Conservation (phyloP, 2,888 invertebrate species). For the Eilema sororculum region DNA sequence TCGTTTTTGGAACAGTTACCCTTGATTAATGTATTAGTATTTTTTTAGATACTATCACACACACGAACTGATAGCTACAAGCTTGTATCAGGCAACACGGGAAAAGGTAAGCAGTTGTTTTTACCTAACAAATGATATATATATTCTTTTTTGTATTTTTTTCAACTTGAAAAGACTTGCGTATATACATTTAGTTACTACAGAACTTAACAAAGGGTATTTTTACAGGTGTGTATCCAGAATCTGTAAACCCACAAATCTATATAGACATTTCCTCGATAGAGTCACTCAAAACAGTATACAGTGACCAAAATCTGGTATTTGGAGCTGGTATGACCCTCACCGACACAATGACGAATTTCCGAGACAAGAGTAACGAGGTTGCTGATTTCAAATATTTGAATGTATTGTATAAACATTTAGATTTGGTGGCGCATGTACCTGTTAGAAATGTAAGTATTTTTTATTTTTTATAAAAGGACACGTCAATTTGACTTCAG, state of each 20-base stretch:
- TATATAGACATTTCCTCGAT: constrained; percentile 89
- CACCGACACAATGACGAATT: constrained; percentile 84
- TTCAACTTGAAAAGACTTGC: no score
- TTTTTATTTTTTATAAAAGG: no score
- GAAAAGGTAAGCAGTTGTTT: constrained; percentile 86
- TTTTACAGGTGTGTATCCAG: constrained; percentile 80
- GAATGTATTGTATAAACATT: constrained; percentile 86
- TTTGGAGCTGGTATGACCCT: constrained; percentile 88
- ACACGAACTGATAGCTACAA: constrained; percentile 82
- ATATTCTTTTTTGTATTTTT: no score
- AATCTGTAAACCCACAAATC: constrained; percentile 72
- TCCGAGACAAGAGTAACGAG: constrained; percentile 66
- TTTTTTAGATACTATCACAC: constrained; percentile 74
- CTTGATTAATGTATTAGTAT: background rate
- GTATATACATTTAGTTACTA: no score
- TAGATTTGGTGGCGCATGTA: constrained; percentile 90
- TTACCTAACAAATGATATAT: no score
- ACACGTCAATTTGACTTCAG: no score
- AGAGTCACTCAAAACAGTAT: constrained; percentile 76
- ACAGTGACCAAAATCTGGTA: constrained; percentile 74
- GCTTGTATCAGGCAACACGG: constrained; percentile 92
- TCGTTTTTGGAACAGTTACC: background rate
- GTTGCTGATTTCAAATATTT: constrained; percentile 87
- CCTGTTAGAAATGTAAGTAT: constrained; percentile 91
- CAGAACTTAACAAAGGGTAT: background rate